Percentiles rank a stretch among this genome's conserved stretches.
Evolutionary conservation across 2,113 vertebrate species (phyloP).

Genomic region (Nycticebus coucang): DNA sequence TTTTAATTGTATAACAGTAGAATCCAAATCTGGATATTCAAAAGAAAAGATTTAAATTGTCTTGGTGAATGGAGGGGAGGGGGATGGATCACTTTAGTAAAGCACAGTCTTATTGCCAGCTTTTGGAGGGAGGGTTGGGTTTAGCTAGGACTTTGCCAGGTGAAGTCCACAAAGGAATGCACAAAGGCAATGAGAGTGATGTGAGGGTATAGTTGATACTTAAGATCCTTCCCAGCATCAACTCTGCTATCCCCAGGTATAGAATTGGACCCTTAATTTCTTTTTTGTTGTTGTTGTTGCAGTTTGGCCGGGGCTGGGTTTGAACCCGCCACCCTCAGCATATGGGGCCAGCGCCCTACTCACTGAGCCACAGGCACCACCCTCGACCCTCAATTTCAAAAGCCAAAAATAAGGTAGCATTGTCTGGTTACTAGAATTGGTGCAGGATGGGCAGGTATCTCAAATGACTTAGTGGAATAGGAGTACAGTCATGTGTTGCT

Average conservation of each 20-base stretch:
- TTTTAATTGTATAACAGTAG: no score
- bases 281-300: no score
- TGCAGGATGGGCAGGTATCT: background rate
- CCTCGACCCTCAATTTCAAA: background rate
- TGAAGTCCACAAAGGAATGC: background rate
- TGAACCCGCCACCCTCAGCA: no score
- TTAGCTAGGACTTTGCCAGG: background rate
- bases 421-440: background rate
- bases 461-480: background rate
- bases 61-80: background rate
- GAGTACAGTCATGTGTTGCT: background rate
- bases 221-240: background rate
- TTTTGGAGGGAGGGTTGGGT: background rate
- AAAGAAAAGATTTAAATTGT: background rate
- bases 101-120: background rate
- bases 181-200: background rate
- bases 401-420: background rate
- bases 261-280: background rate
- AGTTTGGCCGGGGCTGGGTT: no score
- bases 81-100: background rate
- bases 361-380: no score
- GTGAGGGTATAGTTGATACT: background rate
- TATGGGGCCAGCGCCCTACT: no score
- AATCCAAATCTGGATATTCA: background rate
- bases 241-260: background rate